Evolutionary conservation across 2,113 vertebrate genomes (phyloP), one percentile per base, ranked within the genome.

Genomic region (Aegotheles bennettii): DNA sequence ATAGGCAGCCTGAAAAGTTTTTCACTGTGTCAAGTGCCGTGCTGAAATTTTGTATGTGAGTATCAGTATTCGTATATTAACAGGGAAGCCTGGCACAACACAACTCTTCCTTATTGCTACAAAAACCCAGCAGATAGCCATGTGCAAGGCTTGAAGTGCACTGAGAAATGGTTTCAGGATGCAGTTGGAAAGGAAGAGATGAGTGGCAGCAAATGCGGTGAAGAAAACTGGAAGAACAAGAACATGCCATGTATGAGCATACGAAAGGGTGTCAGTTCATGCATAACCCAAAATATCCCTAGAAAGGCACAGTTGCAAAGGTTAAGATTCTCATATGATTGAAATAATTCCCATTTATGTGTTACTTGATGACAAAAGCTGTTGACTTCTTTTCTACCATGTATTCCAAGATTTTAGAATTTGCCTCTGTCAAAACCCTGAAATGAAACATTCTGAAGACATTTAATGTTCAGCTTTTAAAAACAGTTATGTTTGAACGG

Each of bases 341-440:
- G 87, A 95, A 93, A 95, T 91, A 89, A 77, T 71, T 91, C 87
- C 89, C 81, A 45, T 84, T 88, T 87, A 73, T 93, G 71, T 94
- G 86, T 69, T 93, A 76, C 71, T 94, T 61, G 69, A 71, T 94
- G 77, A 94, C 86, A 92, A 94, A 78, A 87, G 50, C 80, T 96
- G 88, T 92, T 95, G 88, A 90, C 69, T 94, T 94, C 73, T 96
- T 85, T 89, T 74, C 64, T 56, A 11, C 60, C 29, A 20, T 23
- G 28, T 54, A 92, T 93, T 95, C 94, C 92, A 88, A 78, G 90
- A 89, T 81, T 93, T 93, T 51, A 78, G 65, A 93, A 45, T 78
- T 77, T 68, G 64, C 68, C 88, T 93, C 73, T 84, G 82, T 90
- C 87, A 93, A 88, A 88, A 75, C 50, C 65, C 80, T 75, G 61